Evolutionary conservation across 2,113 vertebrate genomes (phyloP), one percentile per base, ranked within the genome.

Genomic region (Arvicanthis niloticus): DNA sequence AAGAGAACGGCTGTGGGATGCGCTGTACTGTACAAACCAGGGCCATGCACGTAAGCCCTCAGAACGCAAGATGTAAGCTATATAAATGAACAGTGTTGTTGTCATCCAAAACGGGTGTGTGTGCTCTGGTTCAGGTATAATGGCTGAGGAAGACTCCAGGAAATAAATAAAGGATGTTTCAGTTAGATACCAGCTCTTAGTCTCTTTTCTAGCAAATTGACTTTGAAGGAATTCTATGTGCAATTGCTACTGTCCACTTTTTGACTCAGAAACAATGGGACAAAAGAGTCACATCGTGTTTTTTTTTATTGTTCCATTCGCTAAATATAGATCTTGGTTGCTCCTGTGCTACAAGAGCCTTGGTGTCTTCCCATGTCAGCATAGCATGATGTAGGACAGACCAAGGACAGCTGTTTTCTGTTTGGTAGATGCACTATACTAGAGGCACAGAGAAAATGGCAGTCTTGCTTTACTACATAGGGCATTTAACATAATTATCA

Each of bases 171-270:
- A 94, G 17, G 58, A 37, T 58, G 60, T 76, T 17, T 26, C 40
- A 34, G 1, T 84, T 93, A 92, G 56, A 81, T 67, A 17, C 42
- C 34, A 94, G n/a, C 88, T 90, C 4, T 91, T 89, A 24, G 82
- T 95, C 88, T 91, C 80, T 92, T 88, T 65, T 85, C 42, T 24
- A 84, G 62, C n/a, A 95, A 95, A 81, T 68, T 34, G 72, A 85
- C 75, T 72, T 58, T 42, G n/a, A 45, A 34, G 42, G 42, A 88
- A 78, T 62, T 94, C 81, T 29, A 65, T 31, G n/a, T 81, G 77
- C 56, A 70, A 11, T 94, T 90, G n/a, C 40, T 82, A 11, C 56
- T 77, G 12, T 42, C 24, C 37, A 85, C 21, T 88, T 90, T 77
- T 60, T 91, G 78, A 78, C 91, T 77, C 34, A 91, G 62, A 93